Evolutionary conservation across 2,113 vertebrate genomes (phyloP).

Genomic region (Cyprinus carpio): DNA sequence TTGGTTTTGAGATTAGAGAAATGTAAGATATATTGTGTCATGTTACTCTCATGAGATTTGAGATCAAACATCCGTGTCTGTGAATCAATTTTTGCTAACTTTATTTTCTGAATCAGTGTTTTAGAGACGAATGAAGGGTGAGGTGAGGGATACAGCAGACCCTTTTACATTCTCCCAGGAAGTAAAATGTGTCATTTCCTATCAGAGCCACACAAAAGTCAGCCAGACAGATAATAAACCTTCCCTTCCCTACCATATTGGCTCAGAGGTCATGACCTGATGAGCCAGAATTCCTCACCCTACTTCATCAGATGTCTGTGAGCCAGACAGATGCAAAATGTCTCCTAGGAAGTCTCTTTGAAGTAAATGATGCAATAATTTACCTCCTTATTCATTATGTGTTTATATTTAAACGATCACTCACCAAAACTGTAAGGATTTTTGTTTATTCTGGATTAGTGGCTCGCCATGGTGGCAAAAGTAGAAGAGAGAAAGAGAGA

Average conservation of each 20-base stretch:
- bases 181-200: constrained; percentile 45
- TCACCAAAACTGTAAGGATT: not conserved
- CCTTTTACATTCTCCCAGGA: constrained; percentile 4
- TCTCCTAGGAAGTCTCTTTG: constrained; percentile 7
- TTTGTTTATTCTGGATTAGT: constrained; percentile 29
- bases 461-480: constrained; percentile 7
- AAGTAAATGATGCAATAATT: constrained; percentile 12
- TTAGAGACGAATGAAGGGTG: not conserved
- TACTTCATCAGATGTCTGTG: constrained; percentile 28
- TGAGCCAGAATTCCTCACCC: constrained; percentile 30
- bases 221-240: constrained; percentile 31
- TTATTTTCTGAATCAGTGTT: not conserved
- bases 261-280: constrained; percentile 44
- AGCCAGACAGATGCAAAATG: constrained; percentile 25
- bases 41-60: not conserved
- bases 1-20: not conserved
- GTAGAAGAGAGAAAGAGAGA: not conserved
- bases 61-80: not conserved
- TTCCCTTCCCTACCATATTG: constrained; percentile 16
- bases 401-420: constrained; percentile 11
- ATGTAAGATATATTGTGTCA: not conserved
- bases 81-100: not conserved
- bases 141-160: not conserved
- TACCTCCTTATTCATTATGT: constrained; percentile 20
- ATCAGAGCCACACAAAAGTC: constrained; percentile 22